Evolutionary conservation across 2,888 invertebrate genomes (phyloP), one percentile per base, ranked within the genome.

Genomic region (Falcaria lacertinaria): DNA sequence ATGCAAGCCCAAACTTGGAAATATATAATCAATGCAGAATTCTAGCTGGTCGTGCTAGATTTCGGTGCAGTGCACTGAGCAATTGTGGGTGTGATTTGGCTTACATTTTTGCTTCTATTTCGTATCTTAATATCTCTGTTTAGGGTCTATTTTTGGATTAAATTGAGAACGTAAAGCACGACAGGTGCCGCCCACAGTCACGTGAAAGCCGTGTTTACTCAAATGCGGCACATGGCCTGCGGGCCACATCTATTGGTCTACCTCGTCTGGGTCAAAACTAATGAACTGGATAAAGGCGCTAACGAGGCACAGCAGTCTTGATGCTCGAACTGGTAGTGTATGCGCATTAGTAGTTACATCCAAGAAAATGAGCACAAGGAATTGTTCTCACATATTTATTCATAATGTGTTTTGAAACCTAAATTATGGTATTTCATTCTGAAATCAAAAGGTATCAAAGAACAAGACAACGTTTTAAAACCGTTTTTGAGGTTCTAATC

Each of bases 161-260:
- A 14, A 36, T n/a, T 51, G 43, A 50, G 50, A 41, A 57, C 62
- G 72, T 74, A 73, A 54, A 57, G 69, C 68, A 71, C 74, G 66
- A 67, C 74, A 77, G 78, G 79, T 73, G 74, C 70, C 80, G 78
- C 79, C 80, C 74, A 80, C 77, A 50, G 50, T 35, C 50, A 56
- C 67, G 72, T 67, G 80, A 81, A 80, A 80, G 79, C 74, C 64
- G 62, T 64, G 60, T 65, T 64, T 57, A 19, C 19, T 36, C 35
- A 19, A 36, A 36, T 36, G 22, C 40, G 13, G 37, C 34, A 44
- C 41, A 37, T 43, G 38, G 48, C 47, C 44, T 41, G 43, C 34
- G 25, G 45, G 39, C 17, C 43, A 49, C 54, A 61, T 45, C 57
- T 63, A 64, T 57, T 54, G 50, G 54, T 48, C 53, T 59, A 54